Evolutionary conservation across 1,140 invertebrate genomes (phyloP).

Genomic region (Sarcophaga bullata): DNA sequence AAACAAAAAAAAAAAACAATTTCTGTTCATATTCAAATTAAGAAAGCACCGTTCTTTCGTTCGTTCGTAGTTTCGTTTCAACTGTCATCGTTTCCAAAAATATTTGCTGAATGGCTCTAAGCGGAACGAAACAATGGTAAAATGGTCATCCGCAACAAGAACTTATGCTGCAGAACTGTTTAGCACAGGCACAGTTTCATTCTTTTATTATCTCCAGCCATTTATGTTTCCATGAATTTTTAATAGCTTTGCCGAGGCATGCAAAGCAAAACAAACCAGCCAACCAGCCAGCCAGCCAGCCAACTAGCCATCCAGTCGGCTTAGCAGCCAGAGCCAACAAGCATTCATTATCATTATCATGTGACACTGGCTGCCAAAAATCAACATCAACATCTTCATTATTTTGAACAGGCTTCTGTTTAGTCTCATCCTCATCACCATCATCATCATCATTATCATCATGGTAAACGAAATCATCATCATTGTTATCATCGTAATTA

Average conservation of each 20-base stretch:
- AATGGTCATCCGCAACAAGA: slow-evolving; percentile 62
- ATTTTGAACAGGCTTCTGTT: neutral
- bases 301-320: neutral
- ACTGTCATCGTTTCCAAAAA: no score
- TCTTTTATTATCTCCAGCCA: no score
- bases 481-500: neutral
- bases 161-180: slow-evolving; percentile 36
- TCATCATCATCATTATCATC: neutral
- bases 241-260: neutral
- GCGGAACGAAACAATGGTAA: slow-evolving; percentile 56
- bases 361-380: slow-evolving; percentile 6
- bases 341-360: slow-evolving; percentile 2
- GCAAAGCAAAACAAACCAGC: no score
- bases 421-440: neutral
- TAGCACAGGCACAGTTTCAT: neutral
- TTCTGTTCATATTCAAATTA: neutral
- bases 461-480: neutral
- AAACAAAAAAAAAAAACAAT: neutral
- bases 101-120: neutral
- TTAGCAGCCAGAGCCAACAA: neutral
- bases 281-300: neutral
- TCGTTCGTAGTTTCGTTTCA: no score
- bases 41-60: neutral
- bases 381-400: neutral
- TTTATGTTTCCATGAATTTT: neutral